Evolutionary conservation across 1,140 invertebrate species (phyloP).

Genomic region (Aethina tumida): DNA sequence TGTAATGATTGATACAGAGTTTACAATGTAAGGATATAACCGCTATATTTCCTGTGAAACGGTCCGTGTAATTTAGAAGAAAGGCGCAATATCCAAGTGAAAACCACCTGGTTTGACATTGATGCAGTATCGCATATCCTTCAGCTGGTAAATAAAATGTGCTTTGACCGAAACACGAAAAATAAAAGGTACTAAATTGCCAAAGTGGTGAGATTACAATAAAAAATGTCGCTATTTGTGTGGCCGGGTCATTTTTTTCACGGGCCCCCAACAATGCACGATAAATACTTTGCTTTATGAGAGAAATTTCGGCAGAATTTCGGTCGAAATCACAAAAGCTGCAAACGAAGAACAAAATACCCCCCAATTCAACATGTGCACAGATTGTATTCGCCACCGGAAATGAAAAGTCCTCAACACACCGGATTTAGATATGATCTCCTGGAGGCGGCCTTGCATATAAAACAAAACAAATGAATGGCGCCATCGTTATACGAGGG

Average conservation of each 20-base stretch:
- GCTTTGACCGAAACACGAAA: slow-evolving; percentile 3
- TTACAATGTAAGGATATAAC: too few species aligned
- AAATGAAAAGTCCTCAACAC: slow-evolving; percentile 22
- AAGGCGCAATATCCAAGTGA: too few species aligned
- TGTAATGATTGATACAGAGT: too few species aligned
- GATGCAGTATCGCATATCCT: slow-evolving; percentile 8
- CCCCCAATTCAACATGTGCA: slow-evolving; percentile 17
- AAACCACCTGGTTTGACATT: too few species aligned
- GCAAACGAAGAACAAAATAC: slow-evolving; percentile 15
- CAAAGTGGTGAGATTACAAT: slow-evolving; percentile 14
- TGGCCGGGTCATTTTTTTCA: slow-evolving; percentile 17
- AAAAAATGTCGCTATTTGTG: slow-evolving; percentile 18
- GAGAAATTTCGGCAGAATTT: slow-evolving; percentile 15
- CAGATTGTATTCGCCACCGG: slow-evolving; percentile 17
- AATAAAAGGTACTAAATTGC: slow-evolving; percentile 5
- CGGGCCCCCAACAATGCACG: slow-evolving; percentile 16
- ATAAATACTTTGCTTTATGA: slow-evolving; percentile 19
- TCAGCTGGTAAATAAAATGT: slow-evolving; percentile 6
- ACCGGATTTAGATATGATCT: slow-evolving; percentile 19
- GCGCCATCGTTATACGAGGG: too few species aligned
- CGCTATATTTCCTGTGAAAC: too few species aligned
- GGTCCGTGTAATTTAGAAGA: too few species aligned
- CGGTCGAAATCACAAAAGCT: slow-evolving; percentile 16
- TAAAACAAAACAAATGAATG: slow-evolving; percentile 4
- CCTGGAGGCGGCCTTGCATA: slow-evolving; percentile 5